phyloP scores from a whole-genome alignment of 2,888 invertebrate genomes.

The Caenorhabditis panamensis region DNA sequence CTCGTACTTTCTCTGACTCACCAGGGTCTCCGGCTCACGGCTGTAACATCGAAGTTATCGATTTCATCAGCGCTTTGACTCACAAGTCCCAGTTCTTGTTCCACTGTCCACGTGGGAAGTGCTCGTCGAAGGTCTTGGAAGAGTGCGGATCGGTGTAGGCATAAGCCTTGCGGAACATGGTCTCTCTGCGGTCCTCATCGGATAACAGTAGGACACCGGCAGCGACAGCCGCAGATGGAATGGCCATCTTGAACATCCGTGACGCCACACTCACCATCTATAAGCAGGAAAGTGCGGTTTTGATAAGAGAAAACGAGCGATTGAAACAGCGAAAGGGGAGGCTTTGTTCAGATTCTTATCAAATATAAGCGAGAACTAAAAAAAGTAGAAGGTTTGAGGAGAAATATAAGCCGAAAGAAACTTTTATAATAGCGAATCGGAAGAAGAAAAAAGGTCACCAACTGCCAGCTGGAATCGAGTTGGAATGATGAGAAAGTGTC shows the following conservation, averaged over 20 bases:
- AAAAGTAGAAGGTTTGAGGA: too few relatives aligned
- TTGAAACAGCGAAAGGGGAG: not conserved
- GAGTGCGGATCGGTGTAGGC: slow-evolving; percentile 46
- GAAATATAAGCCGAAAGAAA: not conserved
- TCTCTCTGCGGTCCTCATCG: slow-evolving; percentile 26
- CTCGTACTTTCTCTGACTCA: slow-evolving; percentile 68
- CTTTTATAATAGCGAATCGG: too few relatives aligned
- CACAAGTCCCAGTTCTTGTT: slow-evolving; percentile 77
- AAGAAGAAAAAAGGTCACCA: too few relatives aligned
- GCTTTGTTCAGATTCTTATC: not conserved
- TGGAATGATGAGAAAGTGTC: slow-evolving; percentile 11
- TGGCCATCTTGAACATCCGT: slow-evolving; percentile 28
- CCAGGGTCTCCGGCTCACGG: slow-evolving; percentile 74
- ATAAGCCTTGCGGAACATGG: slow-evolving; percentile 33
- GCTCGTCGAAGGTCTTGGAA: slow-evolving; percentile 57
- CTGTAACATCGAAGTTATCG: slow-evolving; percentile 64
- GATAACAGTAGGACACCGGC: slow-evolving; percentile 14
- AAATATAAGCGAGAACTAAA: too few relatives aligned
- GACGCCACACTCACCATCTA: slow-evolving; percentile 38
- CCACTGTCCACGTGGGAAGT: slow-evolving; percentile 77
- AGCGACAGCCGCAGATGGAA: slow-evolving; percentile 48
- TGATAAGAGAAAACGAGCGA: not conserved
- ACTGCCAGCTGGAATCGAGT: too few relatives aligned
- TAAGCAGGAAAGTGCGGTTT: slow-evolving; percentile 1
- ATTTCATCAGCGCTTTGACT: slow-evolving; percentile 26